Evolutionary conservation across 2,797 vertebrate species (phyloP), one percentile per base, ranked within the genome.

Genomic region (Chromis chromis): DNA sequence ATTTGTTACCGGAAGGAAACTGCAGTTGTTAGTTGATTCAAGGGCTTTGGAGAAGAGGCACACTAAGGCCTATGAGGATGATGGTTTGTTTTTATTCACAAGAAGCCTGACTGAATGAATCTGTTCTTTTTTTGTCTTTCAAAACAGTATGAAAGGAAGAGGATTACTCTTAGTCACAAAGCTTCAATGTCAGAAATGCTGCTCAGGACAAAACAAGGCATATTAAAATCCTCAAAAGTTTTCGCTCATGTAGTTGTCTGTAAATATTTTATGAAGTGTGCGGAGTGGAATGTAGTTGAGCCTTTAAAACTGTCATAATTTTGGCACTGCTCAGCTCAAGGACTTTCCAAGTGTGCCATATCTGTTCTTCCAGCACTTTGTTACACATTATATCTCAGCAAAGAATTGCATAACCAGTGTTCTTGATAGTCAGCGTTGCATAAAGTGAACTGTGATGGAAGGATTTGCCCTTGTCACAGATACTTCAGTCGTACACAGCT

Each of bases 361-460:
- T 64, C 24, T 71, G 33, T 55, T 28, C 76, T 56, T 9, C 48
- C 4, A 10, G 60, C 75, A n/a, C 56, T 49, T 67, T 70, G 27
- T 39, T 22, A 64, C 55, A 53, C 78, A 52, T 77, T 73, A 81
- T 58, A 81, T 81, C 77, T 54, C 31, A 24, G 65, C 73, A 3
- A 22, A 66, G 48, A 73, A 66, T 91, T 90, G 56, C 89, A 79
- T 86, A 89, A 89, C 73, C 33, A 4, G 2, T 49, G 65, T 62
- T 65, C 69, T 42, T 50, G 17, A 71, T 76, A 54, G 48, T 24
- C 22, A 78, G 49, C 3, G 62, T 78, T 81, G 60, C 87, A 76
- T 80, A 52, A 85, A 77, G 53, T 13, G 13, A 63, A 81, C 40
- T 54, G 49, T 74, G 69, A 81, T 68, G 27, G 54, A 74, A 79